Base-by-base conservation (phyloP, 2,797 vertebrate species). In the Parambassis ranga region DNA sequence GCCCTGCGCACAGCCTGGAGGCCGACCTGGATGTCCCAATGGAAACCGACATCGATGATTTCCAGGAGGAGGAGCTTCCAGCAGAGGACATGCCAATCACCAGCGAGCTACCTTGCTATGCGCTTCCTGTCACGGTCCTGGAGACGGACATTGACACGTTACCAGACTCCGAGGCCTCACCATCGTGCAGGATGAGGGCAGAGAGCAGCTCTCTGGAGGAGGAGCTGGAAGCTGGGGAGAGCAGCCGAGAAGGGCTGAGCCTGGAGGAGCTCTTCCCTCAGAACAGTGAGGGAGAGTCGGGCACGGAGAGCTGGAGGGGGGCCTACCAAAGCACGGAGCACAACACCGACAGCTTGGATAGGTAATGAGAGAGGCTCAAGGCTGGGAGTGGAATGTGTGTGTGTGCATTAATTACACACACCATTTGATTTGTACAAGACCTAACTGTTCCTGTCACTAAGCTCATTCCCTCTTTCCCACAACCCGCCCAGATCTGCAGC, bases 1-100 rank as follows among this genome's bases (percentile, higher is more conserved):
- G 83, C 39, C 86, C 85, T 0, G 73, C 46, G 0, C 73, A 81
- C 52, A 89, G 79, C 59, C 74, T 90, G 57, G 89, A 91, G 15
- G 77, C 55, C 1, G 85, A 87, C 24, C 72, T 85, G 56, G 83
- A 89, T 15, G 65, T 88, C 33, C 92, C 92, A 8, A 33, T 92
- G 47, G 93, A 94, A 16, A 94, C 93, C 0, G 92, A 94, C 81
- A 94, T 94, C 1, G 93, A 94, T 4, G 93, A 93, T 15, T 89
- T 92, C 83, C 89, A 73, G 63, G 91, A 91, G 49, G 85, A 83
- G 2, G 88, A 88, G 30, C 82, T 79, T 0, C 73, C 62, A 0
- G 61, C 10, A 0, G 75, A 55, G 58, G 59, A 53, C 1, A 42
- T 65, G 31, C 55, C 82, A 0, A 52, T 90, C 69, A 86, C 44